These are phyloP conservation scores for Pangasius sanitwongsei DNA, from an alignment of 2,797 vertebrate species.

Conservation along the genomic window DNA sequence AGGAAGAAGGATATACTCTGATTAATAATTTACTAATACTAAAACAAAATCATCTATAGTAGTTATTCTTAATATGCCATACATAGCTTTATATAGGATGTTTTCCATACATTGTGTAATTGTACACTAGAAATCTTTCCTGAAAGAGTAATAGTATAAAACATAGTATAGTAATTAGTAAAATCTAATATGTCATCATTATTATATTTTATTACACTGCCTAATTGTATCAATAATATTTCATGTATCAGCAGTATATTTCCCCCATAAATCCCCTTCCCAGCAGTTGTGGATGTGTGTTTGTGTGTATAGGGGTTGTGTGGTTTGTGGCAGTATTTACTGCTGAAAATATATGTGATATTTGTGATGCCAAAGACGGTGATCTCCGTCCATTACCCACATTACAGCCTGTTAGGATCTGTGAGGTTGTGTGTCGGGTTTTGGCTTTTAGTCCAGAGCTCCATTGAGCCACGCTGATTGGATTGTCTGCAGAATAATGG, in stretches of 20 bases:
- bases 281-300: background rate
- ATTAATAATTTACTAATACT: background rate
- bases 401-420: slow-evolving; percentile 8
- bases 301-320: background rate
- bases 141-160: background rate
- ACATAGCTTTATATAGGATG: background rate
- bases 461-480: background rate
- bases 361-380: background rate
- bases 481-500: slow-evolving; percentile 22
- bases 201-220: background rate
- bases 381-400: slow-evolving; percentile 1
- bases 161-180: background rate
- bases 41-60: background rate
- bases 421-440: background rate
- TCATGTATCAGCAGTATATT: background rate
- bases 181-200: background rate
- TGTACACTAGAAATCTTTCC: background rate
- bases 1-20: background rate
- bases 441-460: slow-evolving; percentile 18
- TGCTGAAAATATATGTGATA: background rate
- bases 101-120: background rate
- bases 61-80: background rate
- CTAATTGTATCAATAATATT: background rate
- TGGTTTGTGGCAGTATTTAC: background rate
- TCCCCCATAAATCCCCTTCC: background rate